Evolutionary conservation across 2,888 invertebrate species (phyloP), one percentile per base, ranked within the genome.

Genomic region (Caenorhabditis angaria): DNA sequence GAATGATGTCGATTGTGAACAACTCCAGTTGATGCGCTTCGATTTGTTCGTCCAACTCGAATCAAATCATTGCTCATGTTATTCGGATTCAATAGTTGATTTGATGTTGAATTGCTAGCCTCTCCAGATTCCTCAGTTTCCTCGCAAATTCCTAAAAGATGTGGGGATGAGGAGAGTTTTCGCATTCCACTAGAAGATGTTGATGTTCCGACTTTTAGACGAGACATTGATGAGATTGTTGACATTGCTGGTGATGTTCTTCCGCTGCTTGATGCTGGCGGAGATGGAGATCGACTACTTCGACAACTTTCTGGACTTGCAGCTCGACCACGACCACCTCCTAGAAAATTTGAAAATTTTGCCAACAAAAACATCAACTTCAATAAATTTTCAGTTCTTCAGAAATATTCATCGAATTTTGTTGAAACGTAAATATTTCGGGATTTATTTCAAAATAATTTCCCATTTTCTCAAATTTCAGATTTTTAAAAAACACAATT

Each of bases 101-200:
- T 48, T 4, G 66, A 60, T 18, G 60, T 60, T 12, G 66, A 32
- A 24, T 20, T 35, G 29, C 53, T 63, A 1, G 56, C 28, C 6
- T 66, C 61, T 56, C 68, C 69, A n/a, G 66, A 65, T 25, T 70
- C 74, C 50, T 74, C 69, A 0, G 66, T 66, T 66, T 76, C 71
- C 63, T 76, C 71, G 60, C 65, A 64, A 60, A 72, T 77, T 41
- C 81, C 86, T 55, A 85, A 61, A 10, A 87, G 61, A 75, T 87
- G 87, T 14, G 87, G 87, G 1, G 85, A 85, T 2, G 82, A 82
- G 41, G 85, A 85, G 61, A 87, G 62, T 61, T 88, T 87, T 50
- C 87, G 68, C 86, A 87, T 86, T 54, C 85, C 83, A 27, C 79
- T 77, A 55, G 72, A 72, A 14, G 77, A 32, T 8, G 32, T 70